Base-by-base conservation (phyloP, 2,888 invertebrate genomes). In the Cepaea hortensis region DNA sequence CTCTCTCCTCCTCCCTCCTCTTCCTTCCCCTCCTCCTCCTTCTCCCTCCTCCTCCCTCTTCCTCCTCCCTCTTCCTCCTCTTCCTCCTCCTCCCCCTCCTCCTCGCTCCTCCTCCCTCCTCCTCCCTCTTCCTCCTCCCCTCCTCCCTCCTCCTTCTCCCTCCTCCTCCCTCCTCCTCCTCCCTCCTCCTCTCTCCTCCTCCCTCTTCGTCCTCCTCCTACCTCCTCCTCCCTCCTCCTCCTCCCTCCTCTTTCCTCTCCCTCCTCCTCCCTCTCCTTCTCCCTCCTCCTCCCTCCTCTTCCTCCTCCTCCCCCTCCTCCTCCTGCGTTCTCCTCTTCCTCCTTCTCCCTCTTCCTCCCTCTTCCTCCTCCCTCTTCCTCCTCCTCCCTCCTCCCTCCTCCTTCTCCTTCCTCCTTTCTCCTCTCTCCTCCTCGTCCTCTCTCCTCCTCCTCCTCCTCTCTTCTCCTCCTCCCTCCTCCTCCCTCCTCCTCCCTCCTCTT, bases 401-500 rank as follows among this genome's bases (percentile, higher is more conserved):
- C 77, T 50, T 48, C 20, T 6, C 20, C 11, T 50, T 13, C 20
- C 50, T 77, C 77, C 9, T 48, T 35, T 35, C 20, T 20, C 35
- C 77, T 46, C 77, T 46, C 50, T 46, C 46, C 18, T 48, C 46
- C 77, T 13, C 35, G 9, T 35, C 6, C 35, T 13, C 46, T 6
- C 35, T 48, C 46, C 9, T 15, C 46, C 77, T 77, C 50, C 46
- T 35, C 9, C 46, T 77, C 62, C 35, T 15, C 61, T n/a, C 62
- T 80, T 80, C 62, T 55, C 61, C 20, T 35, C 65, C n/a, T 81
- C 81, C 46, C 35, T 65, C 81, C 65, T 46, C 65, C 81, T 65
- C 81, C 61, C 48, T 70, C 48, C 68, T 72, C 68, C 48, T 82
- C 70, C 50, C 48, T 82, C 48, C 50, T 3, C n/a, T n/a, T n/a